Percentiles rank a stretch among this genome's conserved stretches.
Conservation (phyloP, 2,797 vertebrate species). For the Corythornis leucogaster region DNA sequence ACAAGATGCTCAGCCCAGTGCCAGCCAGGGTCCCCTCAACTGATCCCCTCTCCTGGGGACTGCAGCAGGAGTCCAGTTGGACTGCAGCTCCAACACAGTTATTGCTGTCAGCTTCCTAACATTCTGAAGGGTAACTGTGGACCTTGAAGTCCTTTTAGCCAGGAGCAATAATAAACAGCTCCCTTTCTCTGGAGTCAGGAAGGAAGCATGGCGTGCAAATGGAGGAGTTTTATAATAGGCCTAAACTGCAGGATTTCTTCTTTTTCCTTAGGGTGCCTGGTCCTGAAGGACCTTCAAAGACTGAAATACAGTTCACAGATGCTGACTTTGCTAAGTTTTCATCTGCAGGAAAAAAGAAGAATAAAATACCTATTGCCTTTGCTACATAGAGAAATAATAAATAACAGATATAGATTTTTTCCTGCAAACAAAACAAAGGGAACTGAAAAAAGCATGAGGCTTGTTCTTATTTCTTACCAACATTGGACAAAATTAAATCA, state of each 20-base stretch:
- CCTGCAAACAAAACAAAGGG: not conserved
- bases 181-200: not conserved
- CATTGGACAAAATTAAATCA: not conserved
- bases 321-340: slow-evolving; percentile 10
- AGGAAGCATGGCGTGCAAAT: not conserved
- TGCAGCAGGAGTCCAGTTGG: not conserved
- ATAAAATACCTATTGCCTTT: not conserved
- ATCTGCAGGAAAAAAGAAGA: not conserved
- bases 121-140: not conserved
- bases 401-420: slow-evolving; percentile 15
- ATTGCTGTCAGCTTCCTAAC: not conserved
- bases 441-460: not conserved
- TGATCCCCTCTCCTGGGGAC: not conserved
- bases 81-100: not conserved
- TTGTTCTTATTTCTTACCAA: not conserved
- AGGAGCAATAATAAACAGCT: not conserved
- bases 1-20: fast-evolving
- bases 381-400: not conserved
- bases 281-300: slow-evolving; percentile 37
- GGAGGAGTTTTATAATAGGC: not conserved
- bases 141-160: not conserved
- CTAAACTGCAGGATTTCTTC: slow-evolving; percentile 17
- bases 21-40: fast-evolving
- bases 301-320: not conserved
- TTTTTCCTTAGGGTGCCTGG: not conserved